Evolutionary conservation across 2,888 invertebrate genomes (phyloP).

Genomic region (Polietes domitor): DNA sequence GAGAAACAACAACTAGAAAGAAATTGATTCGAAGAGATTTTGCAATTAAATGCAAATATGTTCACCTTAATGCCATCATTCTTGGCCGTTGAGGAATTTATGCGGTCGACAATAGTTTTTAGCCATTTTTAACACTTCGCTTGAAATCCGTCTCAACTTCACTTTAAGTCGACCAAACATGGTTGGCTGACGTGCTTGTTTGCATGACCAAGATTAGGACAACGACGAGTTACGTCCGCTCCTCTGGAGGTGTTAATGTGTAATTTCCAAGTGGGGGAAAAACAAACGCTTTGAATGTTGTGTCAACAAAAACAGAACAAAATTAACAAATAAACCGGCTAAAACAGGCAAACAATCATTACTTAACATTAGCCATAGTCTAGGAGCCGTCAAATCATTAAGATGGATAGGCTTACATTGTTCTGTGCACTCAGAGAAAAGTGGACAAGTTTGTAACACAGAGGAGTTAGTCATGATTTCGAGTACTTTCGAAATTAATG

Average conservation of each 20-base stretch:
- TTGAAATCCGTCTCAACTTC: slow-evolving; percentile 63
- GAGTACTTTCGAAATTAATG: no score
- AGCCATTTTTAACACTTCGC: slow-evolving; percentile 54
- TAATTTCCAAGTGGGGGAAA: slow-evolving; percentile 47
- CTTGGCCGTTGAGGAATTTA: slow-evolving; percentile 19
- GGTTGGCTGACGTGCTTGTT: background rate
- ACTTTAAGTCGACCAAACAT: slow-evolving; percentile 40
- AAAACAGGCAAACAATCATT: slow-evolving; percentile 63
- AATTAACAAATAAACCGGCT: slow-evolving; percentile 37
- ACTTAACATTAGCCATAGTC: slow-evolving; percentile 60
- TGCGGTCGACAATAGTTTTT: slow-evolving; percentile 44
- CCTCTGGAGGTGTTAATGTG: slow-evolving; percentile 59
- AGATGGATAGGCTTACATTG: background rate
- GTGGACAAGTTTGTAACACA: background rate
- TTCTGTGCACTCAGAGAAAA: slow-evolving; percentile 11
- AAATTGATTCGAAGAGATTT: background rate
- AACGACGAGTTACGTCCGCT: slow-evolving; percentile 21
- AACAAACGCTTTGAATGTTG: slow-evolving; percentile 60
- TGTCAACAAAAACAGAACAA: slow-evolving; percentile 44
- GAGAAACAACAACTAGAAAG: background rate
- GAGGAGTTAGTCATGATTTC: no score
- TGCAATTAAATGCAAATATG: slow-evolving; percentile 27
- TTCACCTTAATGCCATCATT: slow-evolving; percentile 23
- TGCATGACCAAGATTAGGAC: background rate
- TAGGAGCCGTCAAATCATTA: slow-evolving; percentile 26